Conservation (phyloP, 2,113 vertebrate genomes). For the Megalops atlanticus region DNA sequence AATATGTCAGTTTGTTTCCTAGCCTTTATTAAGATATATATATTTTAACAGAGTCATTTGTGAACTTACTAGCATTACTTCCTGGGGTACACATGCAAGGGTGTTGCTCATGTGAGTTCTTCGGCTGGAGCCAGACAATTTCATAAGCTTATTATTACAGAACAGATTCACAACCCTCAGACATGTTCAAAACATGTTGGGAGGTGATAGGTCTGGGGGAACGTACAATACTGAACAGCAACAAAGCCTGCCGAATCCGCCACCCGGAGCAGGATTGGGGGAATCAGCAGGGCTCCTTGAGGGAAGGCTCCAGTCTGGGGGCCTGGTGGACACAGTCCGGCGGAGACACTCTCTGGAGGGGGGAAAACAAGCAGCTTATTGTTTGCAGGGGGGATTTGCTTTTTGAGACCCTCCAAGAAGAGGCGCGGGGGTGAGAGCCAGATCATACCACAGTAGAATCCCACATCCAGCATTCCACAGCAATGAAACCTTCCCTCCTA, state of each 20-base stretch:
- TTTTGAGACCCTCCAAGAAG: conserved; percentile 60
- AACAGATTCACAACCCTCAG: not conserved
- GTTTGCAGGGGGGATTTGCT: conserved; percentile 1
- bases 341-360: conserved; percentile 10
- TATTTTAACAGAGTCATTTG: not conserved
- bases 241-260: not conserved
- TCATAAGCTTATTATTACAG: not conserved
- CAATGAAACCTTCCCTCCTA: conserved; percentile 64
- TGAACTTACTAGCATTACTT: not conserved
- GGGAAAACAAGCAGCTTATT: conserved; percentile 33
- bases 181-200: not conserved
- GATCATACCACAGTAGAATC: conserved; percentile 61
- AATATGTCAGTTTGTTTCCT: not conserved
- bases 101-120: not conserved
- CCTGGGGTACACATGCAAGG: not conserved
- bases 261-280: not conserved
- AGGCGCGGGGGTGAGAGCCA: conserved; percentile 55
- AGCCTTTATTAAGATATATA: too few relatives aligned
- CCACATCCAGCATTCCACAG: conserved; percentile 62
- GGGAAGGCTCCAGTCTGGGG: not conserved
- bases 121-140: not conserved
- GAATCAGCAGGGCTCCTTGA: not conserved
- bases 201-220: not conserved
- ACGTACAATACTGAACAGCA: not conserved
- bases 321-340: not conserved